phyloP scores from a whole-genome alignment of 1,140 invertebrate genomes.

The Tetramorium alpestre region DNA sequence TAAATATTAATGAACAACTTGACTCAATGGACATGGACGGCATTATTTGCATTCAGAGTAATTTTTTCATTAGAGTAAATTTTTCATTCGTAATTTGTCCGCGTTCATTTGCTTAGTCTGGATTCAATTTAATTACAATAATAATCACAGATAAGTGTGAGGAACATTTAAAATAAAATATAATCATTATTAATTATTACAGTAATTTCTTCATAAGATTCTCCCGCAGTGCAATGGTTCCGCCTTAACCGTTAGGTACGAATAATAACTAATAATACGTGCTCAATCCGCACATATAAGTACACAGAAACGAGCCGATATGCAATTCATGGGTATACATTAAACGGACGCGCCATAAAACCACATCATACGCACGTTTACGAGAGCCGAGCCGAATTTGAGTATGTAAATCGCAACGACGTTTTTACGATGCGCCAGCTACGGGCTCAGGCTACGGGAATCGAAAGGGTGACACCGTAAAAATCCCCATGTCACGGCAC shows the following conservation, averaged over 20 bases:
- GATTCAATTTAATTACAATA: background rate
- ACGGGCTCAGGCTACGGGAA: slow-evolving; percentile 56
- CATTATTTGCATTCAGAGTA: background rate
- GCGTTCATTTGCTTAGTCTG: background rate
- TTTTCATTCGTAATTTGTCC: background rate
- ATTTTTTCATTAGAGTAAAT: background rate
- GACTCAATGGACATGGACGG: background rate
- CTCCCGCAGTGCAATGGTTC: background rate
- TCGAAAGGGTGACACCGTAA: slow-evolving; percentile 78
- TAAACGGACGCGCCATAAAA: slow-evolving; percentile 58
- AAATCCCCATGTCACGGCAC: slow-evolving; percentile 79
- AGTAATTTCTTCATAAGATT: background rate
- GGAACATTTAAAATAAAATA: background rate
- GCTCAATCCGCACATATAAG: background rate
- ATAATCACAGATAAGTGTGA: background rate
- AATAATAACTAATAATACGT: slow-evolving; percentile 34
- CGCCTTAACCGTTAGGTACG: background rate
- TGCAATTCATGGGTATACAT: slow-evolving; percentile 36
- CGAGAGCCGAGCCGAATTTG: slow-evolving; percentile 61
- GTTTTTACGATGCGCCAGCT: slow-evolving; percentile 70
- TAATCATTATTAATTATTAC: background rate
- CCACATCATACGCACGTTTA: slow-evolving; percentile 64
- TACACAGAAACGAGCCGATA: background rate
- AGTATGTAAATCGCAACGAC: slow-evolving; percentile 77
- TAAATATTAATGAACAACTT: background rate